Evolutionary conservation across 2,113 vertebrate genomes (phyloP).

Genomic region (Lepidothrix coronata): DNA sequence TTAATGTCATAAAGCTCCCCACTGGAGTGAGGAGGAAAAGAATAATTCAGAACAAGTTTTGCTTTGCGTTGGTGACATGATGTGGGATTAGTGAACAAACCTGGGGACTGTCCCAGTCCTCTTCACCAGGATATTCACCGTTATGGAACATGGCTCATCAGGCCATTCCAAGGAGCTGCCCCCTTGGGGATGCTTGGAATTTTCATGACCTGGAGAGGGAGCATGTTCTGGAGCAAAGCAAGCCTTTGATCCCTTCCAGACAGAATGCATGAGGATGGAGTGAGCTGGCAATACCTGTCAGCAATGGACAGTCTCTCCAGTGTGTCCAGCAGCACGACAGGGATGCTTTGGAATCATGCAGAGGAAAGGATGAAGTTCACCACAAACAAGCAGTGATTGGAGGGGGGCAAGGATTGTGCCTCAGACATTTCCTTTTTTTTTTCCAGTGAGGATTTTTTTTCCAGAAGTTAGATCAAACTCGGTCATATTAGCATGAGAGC

Average conservation of each 20-base stretch:
- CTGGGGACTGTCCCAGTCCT: neutral
- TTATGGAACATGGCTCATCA: fast-evolving
- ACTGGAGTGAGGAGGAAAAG: neutral
- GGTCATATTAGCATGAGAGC: neutral
- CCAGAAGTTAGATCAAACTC: neutral
- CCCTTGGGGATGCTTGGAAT: neutral
- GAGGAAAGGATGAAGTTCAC: neutral
- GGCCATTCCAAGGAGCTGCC: neutral
- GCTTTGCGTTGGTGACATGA: neutral
- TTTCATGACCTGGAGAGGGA: neutral
- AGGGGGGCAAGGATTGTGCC: neutral
- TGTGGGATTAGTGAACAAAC: neutral
- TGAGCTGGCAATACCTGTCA: neutral
- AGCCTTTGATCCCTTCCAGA: neutral
- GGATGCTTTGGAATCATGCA: neutral
- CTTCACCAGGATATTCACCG: fast-evolving
- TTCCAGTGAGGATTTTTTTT: neutral
- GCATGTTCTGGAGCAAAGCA: neutral
- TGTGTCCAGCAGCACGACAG: neutral
- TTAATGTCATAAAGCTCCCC: neutral
- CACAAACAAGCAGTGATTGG: neutral
- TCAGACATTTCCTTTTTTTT: neutral
- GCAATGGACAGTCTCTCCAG: neutral
- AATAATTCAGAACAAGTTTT: neutral
- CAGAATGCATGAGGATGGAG: fast-evolving